Percentiles rank a stretch among this genome's conserved stretches.
Conservation (phyloP, 1,140 invertebrate species). For the Zaprionus tsacasi region DNA sequence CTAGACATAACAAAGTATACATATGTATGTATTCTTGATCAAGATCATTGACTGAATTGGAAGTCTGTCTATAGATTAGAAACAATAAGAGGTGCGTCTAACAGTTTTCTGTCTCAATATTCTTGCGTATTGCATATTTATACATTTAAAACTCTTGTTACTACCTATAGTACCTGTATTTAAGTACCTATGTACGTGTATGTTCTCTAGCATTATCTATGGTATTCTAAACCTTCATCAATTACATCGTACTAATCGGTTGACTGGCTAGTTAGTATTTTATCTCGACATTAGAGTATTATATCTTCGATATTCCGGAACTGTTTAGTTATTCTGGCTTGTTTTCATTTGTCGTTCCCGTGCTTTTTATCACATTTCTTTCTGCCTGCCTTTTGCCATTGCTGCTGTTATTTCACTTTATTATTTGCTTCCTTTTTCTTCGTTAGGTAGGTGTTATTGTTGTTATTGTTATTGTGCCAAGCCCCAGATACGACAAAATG, state of each 20-base stretch:
- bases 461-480: conserved; percentile 49
- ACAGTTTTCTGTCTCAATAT: no score
- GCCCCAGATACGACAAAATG: conserved; percentile 56
- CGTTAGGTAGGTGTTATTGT: conserved; percentile 22
- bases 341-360: conserved; percentile 19
- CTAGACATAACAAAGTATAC: no score
- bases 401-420: conserved; percentile 29
- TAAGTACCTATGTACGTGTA: no score
- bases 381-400: conserved; percentile 28
- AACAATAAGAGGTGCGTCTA: no score
- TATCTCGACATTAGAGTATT: conserved; percentile 8
- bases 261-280: neutral
- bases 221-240: neutral
- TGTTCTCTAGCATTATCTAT: no score
- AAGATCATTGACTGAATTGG: no score
- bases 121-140: no score
- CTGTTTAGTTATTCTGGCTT: conserved; percentile 10
- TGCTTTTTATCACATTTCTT: conserved; percentile 53
- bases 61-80: no score
- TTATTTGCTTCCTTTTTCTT: conserved; percentile 15
- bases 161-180: no score
- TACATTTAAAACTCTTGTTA: no score
- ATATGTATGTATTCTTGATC: no score
- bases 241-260: neutral
- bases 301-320: neutral